These are phyloP conservation scores for Ophioderma brevispina DNA, from an alignment of 35 echinoderm and acorn worm species.

Conservation along the genomic window DNA sequence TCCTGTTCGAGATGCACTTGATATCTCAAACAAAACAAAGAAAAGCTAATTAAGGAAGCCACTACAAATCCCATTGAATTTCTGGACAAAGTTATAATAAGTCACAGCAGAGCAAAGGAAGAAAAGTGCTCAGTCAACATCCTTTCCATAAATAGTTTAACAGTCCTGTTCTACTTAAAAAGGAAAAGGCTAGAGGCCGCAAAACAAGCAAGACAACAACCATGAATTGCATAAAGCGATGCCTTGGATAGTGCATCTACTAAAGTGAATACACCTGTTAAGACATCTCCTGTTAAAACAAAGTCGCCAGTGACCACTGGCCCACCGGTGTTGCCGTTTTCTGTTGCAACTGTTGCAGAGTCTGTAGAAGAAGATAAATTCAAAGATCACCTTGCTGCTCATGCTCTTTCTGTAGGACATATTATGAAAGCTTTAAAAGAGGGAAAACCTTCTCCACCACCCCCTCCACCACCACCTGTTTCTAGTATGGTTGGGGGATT, in stretches of 20 bases:
- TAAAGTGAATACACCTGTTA: not conserved
- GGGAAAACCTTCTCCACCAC: not conserved
- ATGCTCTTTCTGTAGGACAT: not conserved
- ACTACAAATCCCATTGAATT: not conserved
- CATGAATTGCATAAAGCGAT: not conserved
- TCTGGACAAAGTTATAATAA: not conserved
- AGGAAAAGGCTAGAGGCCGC: not conserved
- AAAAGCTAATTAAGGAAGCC: not conserved
- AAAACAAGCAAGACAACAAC: not conserved
- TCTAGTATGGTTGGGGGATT: not conserved
- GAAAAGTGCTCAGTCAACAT: not conserved
- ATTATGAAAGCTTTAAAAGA: constrained; percentile 1
- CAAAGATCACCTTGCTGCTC: not conserved
- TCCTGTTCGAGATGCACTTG: not conserved
- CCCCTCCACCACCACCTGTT: not conserved
- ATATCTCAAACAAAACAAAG: not conserved
- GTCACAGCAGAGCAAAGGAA: not conserved
- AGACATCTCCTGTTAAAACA: not conserved
- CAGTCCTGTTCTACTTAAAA: not conserved
- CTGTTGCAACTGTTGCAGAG: not conserved
- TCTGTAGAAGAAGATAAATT: not conserved
- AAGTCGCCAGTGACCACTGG: not conserved
- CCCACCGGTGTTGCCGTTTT: not conserved
- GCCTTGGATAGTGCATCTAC: not conserved
- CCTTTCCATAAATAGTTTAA: not conserved